Evolutionary conservation across 2,797 vertebrate species (phyloP), one percentile per base, ranked within the genome.

Genomic region (Sebastes diaconus): DNA sequence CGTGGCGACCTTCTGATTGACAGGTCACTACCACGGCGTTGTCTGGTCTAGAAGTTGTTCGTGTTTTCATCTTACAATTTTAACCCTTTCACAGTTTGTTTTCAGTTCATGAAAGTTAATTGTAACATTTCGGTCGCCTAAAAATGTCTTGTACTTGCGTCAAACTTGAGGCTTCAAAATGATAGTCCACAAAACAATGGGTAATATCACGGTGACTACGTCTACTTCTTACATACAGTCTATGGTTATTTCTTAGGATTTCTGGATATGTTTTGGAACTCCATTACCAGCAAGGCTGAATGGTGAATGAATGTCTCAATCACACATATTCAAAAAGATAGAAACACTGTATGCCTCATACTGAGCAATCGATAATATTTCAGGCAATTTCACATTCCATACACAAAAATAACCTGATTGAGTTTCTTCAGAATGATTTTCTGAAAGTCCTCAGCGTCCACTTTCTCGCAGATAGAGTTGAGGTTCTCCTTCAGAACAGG

Each of bases 351-450:
- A 7, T 14, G 66, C 29, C n/a, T 55, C 30, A 10, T 34, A 34
- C 29, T 39, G 18, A 27, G 68, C 22, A 70, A 9, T 57, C 29
- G 10, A 24, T 18, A 52, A 12, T 18, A 63, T 59, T 27, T 55
- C 39, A 46, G 25, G 12, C 24, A 22, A 22, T n/a, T 20, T n/a
- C 50, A 32, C 24, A 27, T 57, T 30, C 2, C 7, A 57, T 36
- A 24, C 2, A 46, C 11, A 7, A 42, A 13, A 55, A 14, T 73
- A 80, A 95, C 95, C 94, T 95, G 55, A 22, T 92, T 93, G 25
- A 95, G 87, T 79, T 94, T 95, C 50, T 16, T 72, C 18, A 95
- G 84, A 66, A 95, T 81, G 32, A 93, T 8, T 27, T 2, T 81
- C 79, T 93, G 92, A 34, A 88, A 88, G 30, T 52, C 42, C 3